phyloP scores from a whole-genome alignment of 2,797 vertebrate species.

The Cryptoprocta ferox region DNA sequence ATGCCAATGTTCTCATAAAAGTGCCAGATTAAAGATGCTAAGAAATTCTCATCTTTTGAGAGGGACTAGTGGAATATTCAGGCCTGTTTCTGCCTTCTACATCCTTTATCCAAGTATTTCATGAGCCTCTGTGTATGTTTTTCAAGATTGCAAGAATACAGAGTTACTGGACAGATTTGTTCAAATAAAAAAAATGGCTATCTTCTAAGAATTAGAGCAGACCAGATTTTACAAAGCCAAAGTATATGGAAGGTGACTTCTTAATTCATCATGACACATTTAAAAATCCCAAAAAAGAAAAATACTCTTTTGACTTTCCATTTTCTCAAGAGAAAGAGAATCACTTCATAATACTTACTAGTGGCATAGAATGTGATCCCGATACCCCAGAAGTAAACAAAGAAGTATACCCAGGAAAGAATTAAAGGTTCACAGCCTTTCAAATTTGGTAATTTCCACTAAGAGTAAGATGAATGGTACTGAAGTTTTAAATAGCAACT shows the following conservation, averaged over 20 bases:
- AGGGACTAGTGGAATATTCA: background rate
- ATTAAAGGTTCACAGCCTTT: background rate
- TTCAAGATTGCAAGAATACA: background rate
- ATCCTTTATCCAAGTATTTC: background rate
- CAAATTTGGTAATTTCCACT: background rate
- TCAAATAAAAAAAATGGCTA: slow-evolving; percentile 32
- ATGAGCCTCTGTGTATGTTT: background rate
- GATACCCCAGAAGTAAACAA: background rate
- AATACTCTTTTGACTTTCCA: background rate
- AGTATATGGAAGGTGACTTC: background rate
- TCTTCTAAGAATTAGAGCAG: background rate
- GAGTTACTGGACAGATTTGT: background rate
- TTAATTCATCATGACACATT: background rate
- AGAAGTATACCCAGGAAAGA: background rate
- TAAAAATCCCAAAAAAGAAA: background rate
- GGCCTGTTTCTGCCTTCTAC: background rate
- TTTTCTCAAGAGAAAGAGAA: background rate
- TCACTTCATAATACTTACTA: background rate
- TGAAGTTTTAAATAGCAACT: background rate
- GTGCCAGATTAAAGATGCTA: background rate
- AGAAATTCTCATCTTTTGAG: background rate
- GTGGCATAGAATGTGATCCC: background rate
- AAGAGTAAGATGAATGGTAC: background rate
- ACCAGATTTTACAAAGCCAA: background rate
- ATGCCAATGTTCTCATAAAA: background rate